A percentile compares a stretch with the other conserved stretches of the same genome.
Conservation (phyloP, 2,113 vertebrate genomes). For the Pseudorectes ferrugineus region DNA sequence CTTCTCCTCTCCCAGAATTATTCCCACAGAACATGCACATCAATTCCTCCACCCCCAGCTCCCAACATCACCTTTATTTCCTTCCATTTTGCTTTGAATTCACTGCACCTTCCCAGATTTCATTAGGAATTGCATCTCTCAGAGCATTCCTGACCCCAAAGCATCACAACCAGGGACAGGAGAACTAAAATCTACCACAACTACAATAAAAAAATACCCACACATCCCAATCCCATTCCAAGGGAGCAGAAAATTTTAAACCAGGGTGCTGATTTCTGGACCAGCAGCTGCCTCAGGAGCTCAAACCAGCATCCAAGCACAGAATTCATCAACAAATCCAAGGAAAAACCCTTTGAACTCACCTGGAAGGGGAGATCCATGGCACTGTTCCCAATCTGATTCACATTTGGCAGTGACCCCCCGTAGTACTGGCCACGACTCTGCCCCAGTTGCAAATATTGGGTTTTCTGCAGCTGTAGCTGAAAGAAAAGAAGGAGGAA, state of each 20-base stretch:
- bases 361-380: conserved; percentile 99
- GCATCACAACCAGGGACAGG: neutral
- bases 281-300: neutral
- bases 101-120: neutral
- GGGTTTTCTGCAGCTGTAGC: conserved; percentile 98
- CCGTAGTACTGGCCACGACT: conserved; percentile 98
- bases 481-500: conserved; percentile 62
- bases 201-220: accelerated
- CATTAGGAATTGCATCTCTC: neutral
- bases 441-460: conserved; percentile 97
- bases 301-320: neutral
- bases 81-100: neutral
- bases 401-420: conserved; percentile 97
- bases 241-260: neutral
- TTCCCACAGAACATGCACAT: neutral
- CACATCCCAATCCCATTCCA: neutral
- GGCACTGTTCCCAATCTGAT: conserved; percentile 95
- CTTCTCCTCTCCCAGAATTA: neutral
- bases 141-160: neutral
- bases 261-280: neutral
- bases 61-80: neutral
- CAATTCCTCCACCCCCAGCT: neutral
- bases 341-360: conserved; percentile 16
- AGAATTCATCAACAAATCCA: neutral
- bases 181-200: neutral